A percentile compares a stretch with the other conserved stretches of the same genome.
phyloP scores from a whole-genome alignment of 2,113 vertebrate genomes.

The Mormyrus iriodes region DNA sequence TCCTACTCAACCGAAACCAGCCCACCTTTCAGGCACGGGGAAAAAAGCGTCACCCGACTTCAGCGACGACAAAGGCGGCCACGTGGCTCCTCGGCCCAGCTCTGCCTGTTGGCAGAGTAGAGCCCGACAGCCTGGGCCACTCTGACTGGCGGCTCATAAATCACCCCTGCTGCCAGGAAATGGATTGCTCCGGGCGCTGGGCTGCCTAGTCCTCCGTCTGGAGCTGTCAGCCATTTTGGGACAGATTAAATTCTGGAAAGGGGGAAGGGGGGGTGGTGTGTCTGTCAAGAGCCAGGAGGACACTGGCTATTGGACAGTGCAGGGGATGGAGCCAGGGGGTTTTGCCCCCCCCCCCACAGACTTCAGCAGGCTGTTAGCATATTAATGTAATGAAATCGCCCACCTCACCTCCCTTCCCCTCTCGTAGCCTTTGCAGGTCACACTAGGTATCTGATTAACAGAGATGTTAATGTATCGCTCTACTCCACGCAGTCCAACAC shows the following conservation, averaged over 20 bases:
- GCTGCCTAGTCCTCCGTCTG: conserved; percentile 32
- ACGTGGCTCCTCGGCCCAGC: not conserved
- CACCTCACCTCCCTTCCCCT: not conserved
- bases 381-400: conserved; percentile 2
- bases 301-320: not conserved
- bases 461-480: not conserved
- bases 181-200: conserved; percentile 30
- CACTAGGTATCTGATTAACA: not conserved
- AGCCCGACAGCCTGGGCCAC: conserved; percentile 19
- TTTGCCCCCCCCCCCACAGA: not conserved
- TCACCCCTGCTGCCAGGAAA: conserved; percentile 31
- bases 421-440: not conserved
- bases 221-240: conserved; percentile 38
- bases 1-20: not conserved
- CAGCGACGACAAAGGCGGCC: not conserved
- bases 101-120: not conserved
- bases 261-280: not conserved
- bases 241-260: conserved; percentile 25
- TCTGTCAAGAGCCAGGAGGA: not conserved
- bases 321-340: not conserved
- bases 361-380: not conserved
- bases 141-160: conserved; percentile 35
- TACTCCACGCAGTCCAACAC: not conserved
- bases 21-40: not conserved
- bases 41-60: not conserved